Evolutionary conservation across 2,797 vertebrate genomes (phyloP).

Genomic region (Podargus strigoides): DNA sequence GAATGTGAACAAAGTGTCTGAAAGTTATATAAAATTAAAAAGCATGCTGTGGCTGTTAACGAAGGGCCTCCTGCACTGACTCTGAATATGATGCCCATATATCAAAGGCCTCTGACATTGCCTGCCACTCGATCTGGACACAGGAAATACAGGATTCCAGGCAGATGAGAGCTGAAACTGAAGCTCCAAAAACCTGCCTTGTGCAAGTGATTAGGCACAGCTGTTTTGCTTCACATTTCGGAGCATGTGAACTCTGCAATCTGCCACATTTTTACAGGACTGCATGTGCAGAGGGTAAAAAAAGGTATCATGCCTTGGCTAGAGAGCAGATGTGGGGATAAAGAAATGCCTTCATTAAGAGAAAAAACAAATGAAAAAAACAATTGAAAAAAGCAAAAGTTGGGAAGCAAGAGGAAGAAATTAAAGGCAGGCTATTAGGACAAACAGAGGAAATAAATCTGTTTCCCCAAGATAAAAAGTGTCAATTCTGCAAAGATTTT

Average conservation of each 20-base stretch:
- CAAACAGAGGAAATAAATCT: slow-evolving; percentile 73
- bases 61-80: not conserved
- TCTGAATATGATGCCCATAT: slow-evolving; percentile 81
- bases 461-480: slow-evolving; percentile 70
- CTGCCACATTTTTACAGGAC: slow-evolving; percentile 75
- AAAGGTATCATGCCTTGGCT: slow-evolving; percentile 4
- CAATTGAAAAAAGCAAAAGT: not conserved
- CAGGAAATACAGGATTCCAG: slow-evolving; percentile 85
- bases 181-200: slow-evolving; percentile 81
- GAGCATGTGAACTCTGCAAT: slow-evolving; percentile 84
- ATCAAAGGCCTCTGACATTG: slow-evolving; percentile 82
- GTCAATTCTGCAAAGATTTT: not conserved
- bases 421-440: slow-evolving; percentile 75
- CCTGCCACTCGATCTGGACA: slow-evolving; percentile 83
- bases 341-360: slow-evolving; percentile 8
- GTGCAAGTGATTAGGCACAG: slow-evolving; percentile 83
- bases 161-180: slow-evolving; percentile 86
- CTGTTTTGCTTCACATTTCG: slow-evolving; percentile 86
- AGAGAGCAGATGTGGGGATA: slow-evolving; percentile 43
- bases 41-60: slow-evolving; percentile 29
- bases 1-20: not conserved
- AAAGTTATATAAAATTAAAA: slow-evolving; percentile 41
- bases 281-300: slow-evolving; percentile 24
- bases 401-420: slow-evolving; percentile 52
- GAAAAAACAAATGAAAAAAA: slow-evolving; percentile 60